phyloP scores from a whole-genome alignment of 2,113 vertebrate genomes.

The Xiphorhynchus elegans region DNA sequence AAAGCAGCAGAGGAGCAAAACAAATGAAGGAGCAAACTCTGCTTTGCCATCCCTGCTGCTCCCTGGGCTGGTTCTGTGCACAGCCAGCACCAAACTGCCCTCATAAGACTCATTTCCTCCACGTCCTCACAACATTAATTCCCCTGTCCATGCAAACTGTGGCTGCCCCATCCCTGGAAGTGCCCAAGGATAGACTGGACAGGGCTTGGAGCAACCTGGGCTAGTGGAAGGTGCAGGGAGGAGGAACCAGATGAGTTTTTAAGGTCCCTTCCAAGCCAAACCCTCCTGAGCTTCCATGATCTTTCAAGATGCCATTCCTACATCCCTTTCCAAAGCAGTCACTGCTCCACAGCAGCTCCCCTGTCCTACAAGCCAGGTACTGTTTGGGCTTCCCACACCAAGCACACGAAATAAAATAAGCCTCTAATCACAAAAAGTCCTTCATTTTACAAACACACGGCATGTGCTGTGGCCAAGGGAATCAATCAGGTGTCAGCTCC shows the following conservation, averaged over 20 bases:
- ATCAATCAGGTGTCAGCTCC: not conserved
- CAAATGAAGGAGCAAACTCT: not conserved
- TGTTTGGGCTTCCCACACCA: not conserved
- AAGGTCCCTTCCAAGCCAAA: not conserved
- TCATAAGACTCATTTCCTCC: not conserved
- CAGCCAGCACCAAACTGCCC: not conserved
- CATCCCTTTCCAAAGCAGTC: not conserved
- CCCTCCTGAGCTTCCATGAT: not conserved
- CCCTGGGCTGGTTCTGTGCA: not conserved
- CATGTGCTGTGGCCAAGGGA: not conserved
- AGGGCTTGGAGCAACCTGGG: not conserved
- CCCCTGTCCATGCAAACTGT: not conserved
- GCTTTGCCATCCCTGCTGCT: not conserved
- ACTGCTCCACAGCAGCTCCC: not conserved
- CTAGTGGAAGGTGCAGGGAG: not conserved
- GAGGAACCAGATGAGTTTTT: not conserved
- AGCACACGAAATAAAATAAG: not conserved
- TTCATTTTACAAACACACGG: not conserved
- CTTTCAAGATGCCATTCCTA: not conserved
- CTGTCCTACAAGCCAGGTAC: not conserved
- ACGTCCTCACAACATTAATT: not conserved
- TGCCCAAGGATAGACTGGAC: not conserved
- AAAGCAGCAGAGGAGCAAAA: not conserved
- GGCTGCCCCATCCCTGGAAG: not conserved
- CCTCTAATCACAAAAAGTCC: not conserved